Base-by-base conservation (phyloP, 2,797 vertebrate genomes). In the Amphiprion clarkii region DNA sequence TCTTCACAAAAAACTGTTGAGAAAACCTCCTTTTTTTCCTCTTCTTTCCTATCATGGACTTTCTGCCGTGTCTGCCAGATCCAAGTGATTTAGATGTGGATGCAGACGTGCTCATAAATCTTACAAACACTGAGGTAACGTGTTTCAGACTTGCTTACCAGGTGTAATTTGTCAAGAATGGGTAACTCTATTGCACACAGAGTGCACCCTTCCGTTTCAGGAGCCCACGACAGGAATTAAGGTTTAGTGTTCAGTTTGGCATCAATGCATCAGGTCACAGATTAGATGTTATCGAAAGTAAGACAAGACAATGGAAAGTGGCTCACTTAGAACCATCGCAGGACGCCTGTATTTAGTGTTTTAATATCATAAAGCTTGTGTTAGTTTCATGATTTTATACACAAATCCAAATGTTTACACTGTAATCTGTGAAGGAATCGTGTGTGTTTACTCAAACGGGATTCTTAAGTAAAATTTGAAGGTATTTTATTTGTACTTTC, bases 1-100 rank as follows among this genome's bases (percentile, higher is more conserved):
- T 90, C 82, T 82, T 90, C 90, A 91, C 80, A 89, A 91, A 92
- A 89, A 90, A 83, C 65, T 82, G 89, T 91, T 76, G 83, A 91
- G 86, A 74, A 88, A 88, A 81, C 78, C 79, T 78, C 51, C 64
- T 83, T 90, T 87, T 87, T 79, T 88, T 12, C 9, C 7, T 6
- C 33, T 16, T 33, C 9, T 13, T 11, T 14, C 14, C 68, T 67
- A 70, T 87, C 83, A 57, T 16, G 40, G 74, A 66, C 81, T 74
- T 87, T 91, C 70, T 90, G 89, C 85, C 81, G 16, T 86, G 81
- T 88, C 71, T 89, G 90, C 87, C 84, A 59, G 72, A 89, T 91
- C 79, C 84, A 21, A 79, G 73, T 70, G 78, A 89, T 87, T 90
- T 87, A 86, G 76, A 86, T 76, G 80, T 83, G 67, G 74, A 79